Percentiles rank a stretch among this genome's conserved stretches.
Conservation (phyloP, 2,888 invertebrate genomes). For the Phanerotoma sp. region DNA sequence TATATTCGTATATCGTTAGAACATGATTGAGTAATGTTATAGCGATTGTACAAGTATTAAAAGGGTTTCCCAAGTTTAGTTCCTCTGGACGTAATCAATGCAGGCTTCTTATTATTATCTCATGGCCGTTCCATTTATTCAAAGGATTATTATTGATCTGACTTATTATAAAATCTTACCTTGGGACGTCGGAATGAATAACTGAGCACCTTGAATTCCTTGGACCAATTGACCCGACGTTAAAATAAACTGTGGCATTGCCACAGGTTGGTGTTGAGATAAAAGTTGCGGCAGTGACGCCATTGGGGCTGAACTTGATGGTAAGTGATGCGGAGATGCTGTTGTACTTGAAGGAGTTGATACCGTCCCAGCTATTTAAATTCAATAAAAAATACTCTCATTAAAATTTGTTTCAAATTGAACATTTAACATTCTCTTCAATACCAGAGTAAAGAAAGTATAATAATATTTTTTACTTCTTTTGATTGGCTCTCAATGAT, state of each 20-base stretch:
- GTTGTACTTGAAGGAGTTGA: slow-evolving; percentile 55
- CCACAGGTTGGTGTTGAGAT: slow-evolving; percentile 64
- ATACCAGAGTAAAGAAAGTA: too few species aligned
- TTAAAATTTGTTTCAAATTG: not conserved
- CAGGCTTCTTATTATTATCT: not conserved
- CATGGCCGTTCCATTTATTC: too few species aligned
- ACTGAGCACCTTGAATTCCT: slow-evolving; percentile 90
- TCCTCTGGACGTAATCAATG: slow-evolving; percentile 1
- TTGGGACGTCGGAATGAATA: slow-evolving; percentile 94
- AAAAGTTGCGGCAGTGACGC: slow-evolving; percentile 65
- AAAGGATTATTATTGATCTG: not conserved
- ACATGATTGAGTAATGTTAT: slow-evolving; percentile 54
- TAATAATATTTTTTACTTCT: not conserved
- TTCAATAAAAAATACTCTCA: not conserved
- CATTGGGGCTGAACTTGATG: slow-evolving; percentile 58
- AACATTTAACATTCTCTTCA: too few species aligned
- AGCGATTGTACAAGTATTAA: slow-evolving; percentile 46
- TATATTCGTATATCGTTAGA: slow-evolving; percentile 44
- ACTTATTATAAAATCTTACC: slow-evolving; percentile 60
- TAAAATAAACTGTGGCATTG: slow-evolving; percentile 88
- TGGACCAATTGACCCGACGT: slow-evolving; percentile 90
- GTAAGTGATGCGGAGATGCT: slow-evolving; percentile 50
- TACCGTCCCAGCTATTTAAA: slow-evolving; percentile 49
- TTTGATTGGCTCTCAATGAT: not conserved
- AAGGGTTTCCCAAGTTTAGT: slow-evolving; percentile 33